Evolutionary conservation across 2,797 vertebrate genomes (phyloP), one percentile per base, ranked within the genome.

Genomic region (Chaunax sp.): DNA sequence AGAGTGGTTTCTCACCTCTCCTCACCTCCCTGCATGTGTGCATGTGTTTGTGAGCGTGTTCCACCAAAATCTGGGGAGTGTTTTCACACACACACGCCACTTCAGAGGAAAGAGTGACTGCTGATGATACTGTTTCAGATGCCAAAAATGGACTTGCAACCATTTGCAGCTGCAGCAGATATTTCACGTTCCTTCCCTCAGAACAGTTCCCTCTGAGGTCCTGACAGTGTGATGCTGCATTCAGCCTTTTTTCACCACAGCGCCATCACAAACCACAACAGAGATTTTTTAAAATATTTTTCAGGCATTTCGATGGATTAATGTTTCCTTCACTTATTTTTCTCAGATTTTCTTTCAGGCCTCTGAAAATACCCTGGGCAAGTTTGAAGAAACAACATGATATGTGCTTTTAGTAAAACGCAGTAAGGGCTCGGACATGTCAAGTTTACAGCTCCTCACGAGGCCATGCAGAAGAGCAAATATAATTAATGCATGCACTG

Each of bases 261-360:
- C 77, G 65, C 67, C 85, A 43, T 73, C 77, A 84, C 79, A 75
- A 70, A 84, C 49, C 72, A 73, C 82, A 44, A 68, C 66, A 69
- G 56, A 53, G 23, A 64, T 15, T 67, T 57, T 44, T 44, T 46
- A 1, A 41, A 19, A 71, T 47, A 59, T 83, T 57, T 18, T 65
- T 55, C 55, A 35, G 51, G 26, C 41, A 33, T 64, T 77, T 64
- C 38, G 2, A 23, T 46, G 20, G 16, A 76, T 54, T 81, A 82
- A 86, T 71, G 55, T 85, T 76, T 71, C 49, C 69, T 85, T 89
- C 64, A 86, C 77, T 83, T 87, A 58, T 91, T 69, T 80, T 73
- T 58, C 76, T 54, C 84, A 87, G 85, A 90, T 88, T 92, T 82
- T 78, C 61, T 91, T 92, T 90, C 90, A 93, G 93, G 91, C 93